Evolutionary conservation across 2,797 vertebrate species (phyloP).

Genomic region (Lophura swinhoii): DNA sequence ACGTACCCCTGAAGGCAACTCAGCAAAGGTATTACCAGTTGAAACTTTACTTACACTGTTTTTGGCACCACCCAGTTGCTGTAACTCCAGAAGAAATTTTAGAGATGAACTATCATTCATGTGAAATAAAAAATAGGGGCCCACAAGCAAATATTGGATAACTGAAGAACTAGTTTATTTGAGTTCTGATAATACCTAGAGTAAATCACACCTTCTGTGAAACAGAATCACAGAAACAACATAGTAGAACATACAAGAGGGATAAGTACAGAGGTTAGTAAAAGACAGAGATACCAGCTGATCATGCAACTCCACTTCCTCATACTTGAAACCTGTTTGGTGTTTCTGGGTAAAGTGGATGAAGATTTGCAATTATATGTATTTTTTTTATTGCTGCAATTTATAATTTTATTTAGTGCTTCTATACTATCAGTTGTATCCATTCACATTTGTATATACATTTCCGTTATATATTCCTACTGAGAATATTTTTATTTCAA

Average conservation of each 20-base stretch:
- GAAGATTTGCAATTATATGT: not conserved
- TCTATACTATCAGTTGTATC: not conserved
- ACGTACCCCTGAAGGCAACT: not conserved
- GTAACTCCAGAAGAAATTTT: not conserved
- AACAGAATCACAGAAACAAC: too few species aligned
- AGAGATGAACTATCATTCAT: not conserved
- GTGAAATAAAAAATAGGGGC: not conserved
- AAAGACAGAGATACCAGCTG: not conserved
- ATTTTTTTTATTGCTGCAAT: not conserved
- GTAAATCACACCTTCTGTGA: not conserved
- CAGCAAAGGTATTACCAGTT: not conserved
- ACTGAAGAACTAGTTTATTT: not conserved
- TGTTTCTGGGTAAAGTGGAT: not conserved
- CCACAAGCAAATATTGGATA: not conserved
- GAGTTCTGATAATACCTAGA: not conserved
- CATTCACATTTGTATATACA: not conserved
- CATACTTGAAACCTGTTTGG: not conserved
- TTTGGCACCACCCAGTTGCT: not conserved
- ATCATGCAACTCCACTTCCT: not conserved
- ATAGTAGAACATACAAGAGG: not conserved
- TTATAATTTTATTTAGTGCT: not conserved
- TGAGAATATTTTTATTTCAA: not conserved
- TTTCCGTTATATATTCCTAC: not conserved
- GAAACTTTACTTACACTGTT: not conserved
- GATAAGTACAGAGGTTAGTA: not conserved